Evolutionary conservation across 2,888 invertebrate species (phyloP).

Genomic region (Ligdia adustata): DNA sequence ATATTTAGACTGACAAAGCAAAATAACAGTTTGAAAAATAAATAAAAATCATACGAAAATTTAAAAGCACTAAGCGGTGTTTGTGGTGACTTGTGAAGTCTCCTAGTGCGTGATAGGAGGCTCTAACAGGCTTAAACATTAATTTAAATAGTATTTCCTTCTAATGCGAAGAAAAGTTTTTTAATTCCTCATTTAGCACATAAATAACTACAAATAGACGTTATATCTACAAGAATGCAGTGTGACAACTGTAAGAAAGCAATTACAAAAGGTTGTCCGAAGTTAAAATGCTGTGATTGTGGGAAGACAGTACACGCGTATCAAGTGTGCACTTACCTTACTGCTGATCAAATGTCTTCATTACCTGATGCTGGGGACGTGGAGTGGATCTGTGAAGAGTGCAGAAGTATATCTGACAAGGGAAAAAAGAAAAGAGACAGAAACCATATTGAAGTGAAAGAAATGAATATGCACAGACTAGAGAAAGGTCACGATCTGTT

Average conservation of each 20-base stretch:
- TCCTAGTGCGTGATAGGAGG: too few species aligned
- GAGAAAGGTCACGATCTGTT: too few species aligned
- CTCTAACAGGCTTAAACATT: too few species aligned
- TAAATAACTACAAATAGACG: background rate
- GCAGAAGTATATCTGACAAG: background rate
- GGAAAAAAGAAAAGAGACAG: background rate
- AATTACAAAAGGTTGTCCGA: background rate
- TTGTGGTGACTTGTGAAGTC: too few species aligned
- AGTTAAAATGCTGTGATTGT: constrained; percentile 4
- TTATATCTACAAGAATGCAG: background rate
- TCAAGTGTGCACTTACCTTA: constrained; percentile 2
- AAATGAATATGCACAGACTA: background rate
- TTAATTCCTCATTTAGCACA: too few species aligned
- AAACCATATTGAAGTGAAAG: background rate
- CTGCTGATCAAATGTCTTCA: constrained; percentile 3
- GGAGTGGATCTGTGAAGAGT: constrained; percentile 4
- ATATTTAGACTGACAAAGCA: too few species aligned
- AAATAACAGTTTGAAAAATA: too few species aligned
- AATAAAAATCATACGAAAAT: too few species aligned
- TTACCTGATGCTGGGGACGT: background rate
- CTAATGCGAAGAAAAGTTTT: too few species aligned
- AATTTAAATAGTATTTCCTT: too few species aligned
- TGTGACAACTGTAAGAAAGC: constrained; percentile 5
- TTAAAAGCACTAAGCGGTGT: too few species aligned
- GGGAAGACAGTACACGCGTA: constrained; percentile 4